Base-by-base conservation (phyloP, 2,113 vertebrate genomes). In the Chauna torquata region DNA sequence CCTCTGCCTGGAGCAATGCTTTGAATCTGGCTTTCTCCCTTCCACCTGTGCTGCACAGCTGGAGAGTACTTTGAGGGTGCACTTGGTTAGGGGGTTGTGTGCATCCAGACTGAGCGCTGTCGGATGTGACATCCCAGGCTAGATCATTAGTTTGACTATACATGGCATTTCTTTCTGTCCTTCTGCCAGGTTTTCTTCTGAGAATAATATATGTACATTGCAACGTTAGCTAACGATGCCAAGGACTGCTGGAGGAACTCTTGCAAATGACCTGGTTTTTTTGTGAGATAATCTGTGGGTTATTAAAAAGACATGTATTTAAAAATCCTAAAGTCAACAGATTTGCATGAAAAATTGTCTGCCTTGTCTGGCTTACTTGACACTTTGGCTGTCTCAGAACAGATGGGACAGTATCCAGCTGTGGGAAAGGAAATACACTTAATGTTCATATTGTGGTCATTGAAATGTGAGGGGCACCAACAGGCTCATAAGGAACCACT, bases 241-340 rank as follows among this genome's bases (percentile, higher is more conserved):
- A 95, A 70, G 59, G 83, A 54, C 91, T 89, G 86, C 86, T 94
- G 78, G 84, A 92, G 84, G 82, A 97, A 59, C 82, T 90, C 58
- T 85, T 85, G 74, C 25, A 74, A 91, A 88, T 70, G 54, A 91
- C 86, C 71, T 20, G 10, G 0, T 19, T 58, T 86, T 86, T 87
- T 27, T 79, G 81, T 66, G 89, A 96, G 91, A 94, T 96, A 92
- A 95, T 97, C 89, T 94, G 82, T 52, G 89, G 54, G 87, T 95
- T 97, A 90, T 97, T 96, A 96, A 97, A 92, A 97, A 95, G 78
- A 86, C 42, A 91, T 96, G 91, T 90, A 95, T 95, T 94, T 83
- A 44, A 97, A 96, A 96, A 96, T 91, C 87, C 96, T 94, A 83
- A 97, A 96, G 96, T 97, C 96, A 97, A 97, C 96, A 95, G 93